Evolutionary conservation across 2,113 vertebrate genomes (phyloP).

Genomic region (Hemichromis elongatus): DNA sequence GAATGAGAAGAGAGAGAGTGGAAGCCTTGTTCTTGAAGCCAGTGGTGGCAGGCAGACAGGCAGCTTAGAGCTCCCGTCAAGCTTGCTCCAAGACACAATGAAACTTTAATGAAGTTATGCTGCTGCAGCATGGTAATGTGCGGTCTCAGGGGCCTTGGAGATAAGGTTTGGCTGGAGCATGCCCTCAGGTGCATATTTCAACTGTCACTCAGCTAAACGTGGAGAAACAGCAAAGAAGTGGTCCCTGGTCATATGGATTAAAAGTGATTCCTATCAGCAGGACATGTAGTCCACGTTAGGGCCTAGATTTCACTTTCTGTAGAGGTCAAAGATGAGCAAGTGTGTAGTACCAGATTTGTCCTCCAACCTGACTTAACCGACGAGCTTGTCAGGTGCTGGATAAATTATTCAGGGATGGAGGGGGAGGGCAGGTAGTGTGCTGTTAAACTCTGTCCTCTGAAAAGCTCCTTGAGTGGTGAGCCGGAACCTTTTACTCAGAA

Average conservation of each 20-base stretch:
- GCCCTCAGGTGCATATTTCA: slow-evolving; percentile 13
- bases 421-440: background rate
- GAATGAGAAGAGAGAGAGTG: background rate
- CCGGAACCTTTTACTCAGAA: background rate
- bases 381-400: background rate
- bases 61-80: slow-evolving; percentile 28
- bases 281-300: background rate
- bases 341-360: background rate
- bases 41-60: background rate
- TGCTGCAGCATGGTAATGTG: slow-evolving; percentile 19
- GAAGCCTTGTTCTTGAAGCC: background rate
- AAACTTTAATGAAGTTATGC: slow-evolving; percentile 54
- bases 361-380: background rate
- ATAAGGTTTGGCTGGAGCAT: slow-evolving; percentile 12
- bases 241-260: background rate
- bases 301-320: background rate
- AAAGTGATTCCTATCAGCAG: background rate
- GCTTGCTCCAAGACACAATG: slow-evolving; percentile 43
- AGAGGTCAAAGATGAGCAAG: background rate
- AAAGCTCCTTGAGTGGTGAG: background rate
- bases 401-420: slow-evolving; percentile 27
- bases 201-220: background rate
- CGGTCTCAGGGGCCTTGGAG: background rate
- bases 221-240: background rate
- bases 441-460: background rate